Conservation (phyloP, 2,888 invertebrate genomes). For the Chrysina gloriosa region DNA sequence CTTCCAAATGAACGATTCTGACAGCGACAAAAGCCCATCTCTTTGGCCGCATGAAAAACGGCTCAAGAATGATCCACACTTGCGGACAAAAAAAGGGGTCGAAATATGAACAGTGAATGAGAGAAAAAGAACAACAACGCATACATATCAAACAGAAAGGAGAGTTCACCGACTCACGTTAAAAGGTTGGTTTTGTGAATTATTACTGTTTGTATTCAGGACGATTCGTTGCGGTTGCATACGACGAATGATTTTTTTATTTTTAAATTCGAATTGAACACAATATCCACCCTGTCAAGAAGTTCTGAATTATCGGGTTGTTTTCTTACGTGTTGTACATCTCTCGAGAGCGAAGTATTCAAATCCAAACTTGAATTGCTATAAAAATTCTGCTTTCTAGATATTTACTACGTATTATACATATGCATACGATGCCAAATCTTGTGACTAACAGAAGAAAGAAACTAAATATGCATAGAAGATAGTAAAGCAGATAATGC, state of each 20-base stretch:
- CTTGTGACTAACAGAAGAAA: no score
- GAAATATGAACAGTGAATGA: constrained; percentile 37
- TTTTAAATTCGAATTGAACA: constrained; percentile 27
- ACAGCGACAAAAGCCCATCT: constrained; percentile 33
- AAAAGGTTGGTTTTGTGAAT: constrained; percentile 43
- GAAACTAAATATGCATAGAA: no score
- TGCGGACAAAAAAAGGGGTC: constrained; percentile 36
- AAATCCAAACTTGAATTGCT: no score
- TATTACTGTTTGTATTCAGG: constrained; percentile 48
- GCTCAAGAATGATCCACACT: constrained; percentile 18
- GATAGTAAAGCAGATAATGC: no score
- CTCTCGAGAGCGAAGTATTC: no score
- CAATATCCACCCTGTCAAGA: constrained; percentile 39
- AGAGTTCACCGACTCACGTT: constrained; percentile 44
- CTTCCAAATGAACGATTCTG: constrained; percentile 38
- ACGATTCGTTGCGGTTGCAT: constrained; percentile 45
- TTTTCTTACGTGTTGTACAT: constrained; percentile 30
- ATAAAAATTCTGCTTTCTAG: no score
- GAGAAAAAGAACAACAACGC: constrained; percentile 26
- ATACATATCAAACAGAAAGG: constrained; percentile 38
- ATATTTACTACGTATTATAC: no score
- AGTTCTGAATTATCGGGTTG: constrained; percentile 37
- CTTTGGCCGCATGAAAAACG: constrained; percentile 30
- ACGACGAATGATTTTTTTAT: constrained; percentile 7
- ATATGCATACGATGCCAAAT: no score